Base-by-base conservation (phyloP, 1,140 invertebrate species). In the Meloidogyne chitwoodi region DNA sequence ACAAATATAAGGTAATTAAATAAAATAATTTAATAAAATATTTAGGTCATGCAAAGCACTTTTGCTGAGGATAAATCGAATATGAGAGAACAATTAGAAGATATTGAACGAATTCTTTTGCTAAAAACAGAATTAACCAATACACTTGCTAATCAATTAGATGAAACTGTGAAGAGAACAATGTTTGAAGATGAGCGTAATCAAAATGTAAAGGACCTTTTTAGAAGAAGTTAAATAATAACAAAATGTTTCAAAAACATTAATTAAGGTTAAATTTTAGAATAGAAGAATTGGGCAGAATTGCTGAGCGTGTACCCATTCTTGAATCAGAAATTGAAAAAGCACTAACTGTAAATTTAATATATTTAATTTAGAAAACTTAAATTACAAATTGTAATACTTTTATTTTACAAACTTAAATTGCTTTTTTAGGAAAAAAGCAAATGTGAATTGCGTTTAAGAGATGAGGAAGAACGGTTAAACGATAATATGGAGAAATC, bases 101-200 rank as follows among this genome's bases (percentile, higher is more conserved):
- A 86, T 41, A 80, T 86, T 38, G 83, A 87, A 44, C 34, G 81
- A 61, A 84, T 79, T 79, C 75, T 86, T 0, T 24, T 75, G 10
- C 66, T 85, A 10, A 86, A 86, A 70, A 78, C 85, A 26, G 65
- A 81, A 26, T 68, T 86, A 27, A 81, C 86, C 5, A 81, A 87
- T 61, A 48, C 74, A 24, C 67, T 86, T 4, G 82, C 79, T 6
- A 78, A 65, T 68, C 85, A 87, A 38, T 70, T 86, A 75, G 82
- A 86, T 62, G 62, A 77, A 22, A 63, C 83, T 22, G 78, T 81
- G 8, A 75, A 71, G 38, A 81, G 80, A 14, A n/a, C 75, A 4
- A 79, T 80, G 16, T 0, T 68, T n/a, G 77, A 61, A n/a, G 79
- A 83, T 63, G 22, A 79, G 44, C 34, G 34, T 16, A 56, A 72